Percentiles rank a stretch among this genome's conserved stretches.
These are phyloP conservation scores for Campaea margaritaria DNA, from an alignment of 2,888 invertebrate species.

Conservation along the genomic window DNA sequence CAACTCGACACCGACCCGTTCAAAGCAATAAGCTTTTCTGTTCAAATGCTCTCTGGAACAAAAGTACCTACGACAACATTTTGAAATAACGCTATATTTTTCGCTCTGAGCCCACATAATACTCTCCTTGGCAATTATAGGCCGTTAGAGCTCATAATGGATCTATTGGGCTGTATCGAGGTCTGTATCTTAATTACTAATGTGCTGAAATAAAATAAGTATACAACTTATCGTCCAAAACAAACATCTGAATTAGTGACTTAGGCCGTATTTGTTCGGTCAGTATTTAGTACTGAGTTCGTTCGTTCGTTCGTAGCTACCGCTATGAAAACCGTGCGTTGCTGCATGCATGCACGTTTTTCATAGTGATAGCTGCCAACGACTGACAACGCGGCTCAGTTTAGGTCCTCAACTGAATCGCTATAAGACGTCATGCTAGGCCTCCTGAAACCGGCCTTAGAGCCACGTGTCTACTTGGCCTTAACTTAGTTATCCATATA, in stretches of 20 bases:
- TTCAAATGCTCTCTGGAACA: constrained; percentile 26
- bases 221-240: constrained; percentile 1
- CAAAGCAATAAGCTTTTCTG: constrained; percentile 34
- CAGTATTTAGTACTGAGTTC: no score
- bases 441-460: no score
- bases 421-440: no score
- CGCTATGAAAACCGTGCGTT: no score
- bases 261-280: no score
- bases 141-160: constrained; percentile 66
- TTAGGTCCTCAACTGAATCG: no score
- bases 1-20: constrained; percentile 34
- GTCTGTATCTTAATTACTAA: constrained; percentile 74
- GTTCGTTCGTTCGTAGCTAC: no score
- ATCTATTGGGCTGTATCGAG: constrained; percentile 62
- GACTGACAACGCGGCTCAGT: no score
- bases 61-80: constrained; percentile 49
- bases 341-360: no score
- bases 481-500: no score
- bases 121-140: constrained; percentile 64
- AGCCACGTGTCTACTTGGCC: no score
- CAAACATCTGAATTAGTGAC: background rate
- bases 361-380: no score
- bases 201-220: constrained; percentile 56
- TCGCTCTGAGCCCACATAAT: constrained; percentile 59
- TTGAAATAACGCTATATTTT: constrained; percentile 62